A percentile compares a stretch with the other conserved stretches of the same genome.
phyloP scores from a whole-genome alignment of 2,888 invertebrate species.

The Metalampra italica region DNA sequence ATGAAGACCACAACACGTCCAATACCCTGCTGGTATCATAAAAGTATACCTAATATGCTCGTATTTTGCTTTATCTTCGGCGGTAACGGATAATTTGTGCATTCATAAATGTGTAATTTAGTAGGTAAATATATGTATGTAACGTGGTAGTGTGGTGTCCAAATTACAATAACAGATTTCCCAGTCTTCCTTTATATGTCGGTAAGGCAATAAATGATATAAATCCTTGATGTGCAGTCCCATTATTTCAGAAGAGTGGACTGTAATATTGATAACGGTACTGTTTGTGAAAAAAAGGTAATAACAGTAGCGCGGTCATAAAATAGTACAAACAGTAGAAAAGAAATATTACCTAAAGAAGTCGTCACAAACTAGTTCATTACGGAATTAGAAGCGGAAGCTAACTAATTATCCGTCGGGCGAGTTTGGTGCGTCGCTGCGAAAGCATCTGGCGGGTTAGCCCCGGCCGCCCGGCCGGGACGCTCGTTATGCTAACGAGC shows the following conservation, averaged over 20 bases:
- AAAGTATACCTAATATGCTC: conserved; percentile 4
- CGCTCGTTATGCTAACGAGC: conserved; percentile 9
- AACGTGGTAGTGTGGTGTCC: too few relatives aligned
- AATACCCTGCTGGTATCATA: conserved; percentile 3
- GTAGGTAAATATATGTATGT: too few relatives aligned
- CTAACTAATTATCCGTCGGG: conserved; percentile 9
- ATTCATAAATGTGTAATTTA: too few relatives aligned
- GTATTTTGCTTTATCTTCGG: conserved; percentile 5
- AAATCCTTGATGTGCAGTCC: too few relatives aligned
- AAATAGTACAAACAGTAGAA: too few relatives aligned
- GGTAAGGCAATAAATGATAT: too few relatives aligned
- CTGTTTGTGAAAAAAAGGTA: too few relatives aligned
- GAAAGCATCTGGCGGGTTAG: not conserved
- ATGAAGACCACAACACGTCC: conserved; percentile 1
- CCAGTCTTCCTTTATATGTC: too few relatives aligned
- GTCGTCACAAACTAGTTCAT: not conserved
- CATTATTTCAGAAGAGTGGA: too few relatives aligned
- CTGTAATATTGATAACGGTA: too few relatives aligned
- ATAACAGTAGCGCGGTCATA: too few relatives aligned
- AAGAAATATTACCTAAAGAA: not conserved
- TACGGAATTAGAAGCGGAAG: not conserved
- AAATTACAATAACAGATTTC: too few relatives aligned
- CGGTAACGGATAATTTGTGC: conserved; percentile 1
- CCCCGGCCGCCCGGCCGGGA: not conserved
- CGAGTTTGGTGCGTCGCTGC: not conserved